Conservation (phyloP, 1,140 invertebrate genomes). For the Dinoponera quadriceps region DNA sequence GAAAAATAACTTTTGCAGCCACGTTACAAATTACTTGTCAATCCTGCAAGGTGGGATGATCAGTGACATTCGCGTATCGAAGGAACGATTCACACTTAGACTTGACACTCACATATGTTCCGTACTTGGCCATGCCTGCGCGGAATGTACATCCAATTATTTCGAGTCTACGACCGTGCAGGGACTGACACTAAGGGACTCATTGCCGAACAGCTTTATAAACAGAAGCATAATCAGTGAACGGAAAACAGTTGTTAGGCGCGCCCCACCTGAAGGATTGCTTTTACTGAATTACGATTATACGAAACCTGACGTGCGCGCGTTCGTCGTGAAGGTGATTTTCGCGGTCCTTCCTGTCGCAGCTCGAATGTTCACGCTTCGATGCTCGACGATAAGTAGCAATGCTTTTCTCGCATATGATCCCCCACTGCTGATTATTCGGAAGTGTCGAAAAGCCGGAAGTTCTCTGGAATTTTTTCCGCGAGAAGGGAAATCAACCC, state of each 20-base stretch:
- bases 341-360: slow-evolving; percentile 6
- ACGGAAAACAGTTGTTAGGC: slow-evolving; percentile 60
- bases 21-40: no score
- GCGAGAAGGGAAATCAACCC: slow-evolving; percentile 6
- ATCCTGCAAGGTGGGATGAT: no score
- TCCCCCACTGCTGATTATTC: neutral
- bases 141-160: slow-evolving; percentile 15
- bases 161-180: slow-evolving; percentile 5
- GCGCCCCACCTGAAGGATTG: slow-evolving; percentile 41
- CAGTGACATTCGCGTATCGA: neutral
- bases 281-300: slow-evolving; percentile 66
- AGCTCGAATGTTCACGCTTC: slow-evolving; percentile 12
- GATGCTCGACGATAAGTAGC: neutral
- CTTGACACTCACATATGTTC: slow-evolving; percentile 63
- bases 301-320: slow-evolving; percentile 35
- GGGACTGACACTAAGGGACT: slow-evolving; percentile 73
- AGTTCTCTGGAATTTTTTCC: slow-evolving; percentile 6
- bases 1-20: no score
- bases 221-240: slow-evolving; percentile 75
- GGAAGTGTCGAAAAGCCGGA: slow-evolving; percentile 31
- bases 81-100: slow-evolving; percentile 4
- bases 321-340: slow-evolving; percentile 34
- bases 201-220: slow-evolving; percentile 70
- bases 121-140: slow-evolving; percentile 48
- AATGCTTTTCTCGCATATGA: neutral